Percentiles rank a stretch among this genome's conserved stretches.
Evolutionary conservation across 1,140 invertebrate genomes (phyloP).

Genomic region (Formica exsecta): DNA sequence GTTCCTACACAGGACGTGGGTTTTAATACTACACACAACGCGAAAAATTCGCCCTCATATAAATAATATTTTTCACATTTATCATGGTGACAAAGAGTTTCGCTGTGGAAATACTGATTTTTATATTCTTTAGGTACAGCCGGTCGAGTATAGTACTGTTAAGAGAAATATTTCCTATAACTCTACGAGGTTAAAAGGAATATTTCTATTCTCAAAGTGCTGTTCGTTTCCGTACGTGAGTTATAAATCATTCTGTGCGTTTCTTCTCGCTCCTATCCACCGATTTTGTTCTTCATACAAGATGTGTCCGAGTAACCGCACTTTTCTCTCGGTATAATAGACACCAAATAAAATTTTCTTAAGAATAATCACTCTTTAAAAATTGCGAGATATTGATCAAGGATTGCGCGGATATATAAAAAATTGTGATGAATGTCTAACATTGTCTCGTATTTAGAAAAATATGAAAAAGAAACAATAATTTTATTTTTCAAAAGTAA

Average conservation of each 20-base stretch:
- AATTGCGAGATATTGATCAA: background rate
- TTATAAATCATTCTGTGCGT: constrained; percentile 6
- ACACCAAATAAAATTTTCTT: background rate
- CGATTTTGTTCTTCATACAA: background rate
- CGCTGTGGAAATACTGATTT: constrained; percentile 41
- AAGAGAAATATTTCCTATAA: constrained; percentile 54
- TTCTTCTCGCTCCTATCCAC: background rate
- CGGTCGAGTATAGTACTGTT: constrained; percentile 10
- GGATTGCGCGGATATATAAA: no score
- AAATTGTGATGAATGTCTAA: no score
- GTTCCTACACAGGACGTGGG: background rate
- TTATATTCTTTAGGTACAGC: constrained; percentile 20
- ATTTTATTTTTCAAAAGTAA: no score
- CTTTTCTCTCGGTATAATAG: constrained; percentile 6
- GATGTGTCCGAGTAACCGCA: background rate
- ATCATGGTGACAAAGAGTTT: constrained; percentile 44
- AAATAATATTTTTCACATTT: constrained; percentile 47
- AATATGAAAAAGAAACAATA: no score
- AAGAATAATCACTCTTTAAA: constrained; percentile 5
- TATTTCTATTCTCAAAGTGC: constrained; percentile 53
- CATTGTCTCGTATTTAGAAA: no score
- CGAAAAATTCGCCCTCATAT: constrained; percentile 13
- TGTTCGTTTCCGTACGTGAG: constrained; percentile 42
- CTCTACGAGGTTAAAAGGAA: constrained; percentile 47
- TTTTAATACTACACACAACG: constrained; percentile 19